These are phyloP conservation scores for Colostygia pectinataria DNA, from an alignment of 2,888 invertebrate genomes.

Conservation along the genomic window DNA sequence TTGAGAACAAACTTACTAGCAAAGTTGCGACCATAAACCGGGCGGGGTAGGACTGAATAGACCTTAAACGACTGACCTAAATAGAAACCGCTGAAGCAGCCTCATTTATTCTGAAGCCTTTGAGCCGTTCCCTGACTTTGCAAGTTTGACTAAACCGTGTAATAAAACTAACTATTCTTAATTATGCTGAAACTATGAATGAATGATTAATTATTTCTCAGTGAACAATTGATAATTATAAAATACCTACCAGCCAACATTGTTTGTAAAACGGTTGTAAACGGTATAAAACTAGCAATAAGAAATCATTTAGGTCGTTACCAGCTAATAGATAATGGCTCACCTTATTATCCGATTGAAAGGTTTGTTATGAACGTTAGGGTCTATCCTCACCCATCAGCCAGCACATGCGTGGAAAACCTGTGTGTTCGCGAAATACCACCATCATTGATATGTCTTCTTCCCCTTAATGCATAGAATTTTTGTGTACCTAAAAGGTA, in stretches of 20 bases:
- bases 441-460: too few relatives aligned
- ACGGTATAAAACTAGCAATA: conserved; percentile 36
- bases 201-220: conserved; percentile 16
- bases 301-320: conserved; percentile 41
- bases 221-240: conserved; percentile 26
- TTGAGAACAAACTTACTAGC: too few relatives aligned
- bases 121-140: background rate
- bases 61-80: conserved; percentile 19
- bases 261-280: conserved; percentile 30
- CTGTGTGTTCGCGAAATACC: too few relatives aligned
- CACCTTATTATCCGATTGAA: conserved; percentile 24
- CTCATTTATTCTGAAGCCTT: conserved; percentile 11
- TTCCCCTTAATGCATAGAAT: too few relatives aligned
- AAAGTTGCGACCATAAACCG: background rate
- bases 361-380: background rate
- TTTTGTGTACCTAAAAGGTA: too few relatives aligned
- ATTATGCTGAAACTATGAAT: conserved; percentile 11
- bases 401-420: too few relatives aligned
- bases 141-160: too few relatives aligned
- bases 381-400: background rate
- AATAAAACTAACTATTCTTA: too few relatives aligned
- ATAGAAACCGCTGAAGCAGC: conserved; percentile 3
- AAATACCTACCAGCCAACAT: conserved; percentile 24
- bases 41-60: background rate
- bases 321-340: conserved; percentile 27